Evolutionary conservation across 2,113 vertebrate species (phyloP), one percentile per base, ranked within the genome.

Genomic region (Oryzias celebensis): DNA sequence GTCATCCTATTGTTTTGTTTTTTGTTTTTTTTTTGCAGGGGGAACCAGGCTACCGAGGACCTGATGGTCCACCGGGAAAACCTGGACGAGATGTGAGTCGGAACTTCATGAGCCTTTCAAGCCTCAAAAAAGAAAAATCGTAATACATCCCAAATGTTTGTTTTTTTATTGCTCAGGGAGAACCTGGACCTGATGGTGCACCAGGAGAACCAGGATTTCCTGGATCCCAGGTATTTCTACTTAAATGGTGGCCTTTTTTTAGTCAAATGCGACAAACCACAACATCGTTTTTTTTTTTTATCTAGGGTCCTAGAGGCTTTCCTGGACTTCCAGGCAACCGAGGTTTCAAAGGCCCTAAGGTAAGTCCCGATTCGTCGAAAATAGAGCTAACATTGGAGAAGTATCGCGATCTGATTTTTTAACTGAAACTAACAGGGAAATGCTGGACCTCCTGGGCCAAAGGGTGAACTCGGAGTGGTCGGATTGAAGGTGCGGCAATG

Each of bases 301-400:
- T 58, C 1, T 31, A 86, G 84, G 84, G 97, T 17, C 75, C 93
- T 44, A 90, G 97, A 90, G 97, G 97, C 43, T 98, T 99, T 81
- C 97, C 97, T 68, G 97, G 97, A 75, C 94, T 94, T 75, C 97
- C 97, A 53, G 97, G 97, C 78, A 92, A 91, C 14, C 93, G 94
- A 74, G 97, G 97, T 77, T 82, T 95, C 57, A 98, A 97, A 83
- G 97, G 97, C 69, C 93, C 90, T 65, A 92, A 93, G 89, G 97
- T 99, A 82, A 92, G 53, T 22, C 10, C 18, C 41, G 14, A 22
- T 17, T 20, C 41, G 23, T 18, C n/a, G 3, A 48, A 13, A 18
- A 28, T 5, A 3, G 8, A 3, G n/a, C 52, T 4, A 20, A 31
- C 7, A 45, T 23, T 16, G n/a, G 4, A 47, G 26, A 58, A 57